Conservation (phyloP, 2,113 vertebrate species). For the Rhineura floridana region DNA sequence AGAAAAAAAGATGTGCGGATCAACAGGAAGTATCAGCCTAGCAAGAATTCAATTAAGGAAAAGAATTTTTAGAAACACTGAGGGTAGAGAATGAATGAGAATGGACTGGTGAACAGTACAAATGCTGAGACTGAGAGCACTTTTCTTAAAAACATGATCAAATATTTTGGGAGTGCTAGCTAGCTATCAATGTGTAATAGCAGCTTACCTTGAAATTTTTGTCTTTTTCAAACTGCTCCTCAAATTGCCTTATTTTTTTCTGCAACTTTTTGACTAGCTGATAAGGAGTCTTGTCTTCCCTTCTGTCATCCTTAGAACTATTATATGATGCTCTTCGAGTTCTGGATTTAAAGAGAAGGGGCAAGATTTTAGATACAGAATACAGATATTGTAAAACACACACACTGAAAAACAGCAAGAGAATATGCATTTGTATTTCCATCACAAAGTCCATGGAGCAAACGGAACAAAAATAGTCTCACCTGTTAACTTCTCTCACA, state of each 20-base stretch:
- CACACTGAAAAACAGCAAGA: not conserved
- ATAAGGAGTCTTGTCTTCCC: constrained; percentile 88
- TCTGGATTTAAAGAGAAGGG: constrained; percentile 72
- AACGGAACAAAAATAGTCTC: not conserved
- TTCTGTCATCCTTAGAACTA: constrained; percentile 91
- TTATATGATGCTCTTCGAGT: constrained; percentile 90
- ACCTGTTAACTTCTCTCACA: constrained; percentile 1
- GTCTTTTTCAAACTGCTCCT: constrained; percentile 97
- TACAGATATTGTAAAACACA: not conserved
- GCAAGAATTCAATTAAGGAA: too few species aligned
- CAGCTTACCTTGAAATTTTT: constrained; percentile 87
- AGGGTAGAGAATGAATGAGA: not conserved
- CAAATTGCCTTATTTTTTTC: constrained; percentile 97
- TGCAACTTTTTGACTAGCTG: constrained; percentile 96
- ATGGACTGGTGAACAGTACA: not conserved
- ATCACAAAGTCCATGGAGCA: not conserved
- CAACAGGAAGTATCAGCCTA: not conserved
- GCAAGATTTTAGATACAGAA: not conserved
- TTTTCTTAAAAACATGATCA: not conserved
- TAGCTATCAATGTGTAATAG: not conserved
- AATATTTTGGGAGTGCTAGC: not conserved
- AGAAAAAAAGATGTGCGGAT: not conserved
- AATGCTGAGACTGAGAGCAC: not conserved
- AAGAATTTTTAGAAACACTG: too few species aligned
- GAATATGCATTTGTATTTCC: not conserved